Base-by-base conservation (phyloP, 37 sponge, comb jelly and placozoan species). In the Mnemiopsis leidyi region DNA sequence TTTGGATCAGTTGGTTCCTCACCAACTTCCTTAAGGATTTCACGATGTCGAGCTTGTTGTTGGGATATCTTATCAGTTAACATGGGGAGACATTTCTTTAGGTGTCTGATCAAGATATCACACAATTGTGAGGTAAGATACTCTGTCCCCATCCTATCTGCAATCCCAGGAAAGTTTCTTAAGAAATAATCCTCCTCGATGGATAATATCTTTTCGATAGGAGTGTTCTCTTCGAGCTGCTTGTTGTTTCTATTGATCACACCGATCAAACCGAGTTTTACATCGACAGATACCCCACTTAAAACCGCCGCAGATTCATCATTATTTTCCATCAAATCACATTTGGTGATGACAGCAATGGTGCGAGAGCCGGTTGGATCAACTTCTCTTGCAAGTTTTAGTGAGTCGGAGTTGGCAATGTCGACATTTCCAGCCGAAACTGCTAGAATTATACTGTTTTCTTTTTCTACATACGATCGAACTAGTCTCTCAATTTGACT, bases 401-500 rank as follows among this genome's bases (percentile, higher is more conserved):
- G 93, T 0, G 99, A 94, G 40, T 97, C 99, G 0, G 96, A 96
- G 24, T 97, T 97, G 38, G 99, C 97, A 3, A 98, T 94, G 71
- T 98, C 99, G 32, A 95, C 95, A 93, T 98, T 98, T 30, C 97
- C 99, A 31, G 97, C 94, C 36, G 95, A 94, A 33, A 98, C 97
- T 20, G 96, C 96, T n/a, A 98, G 94, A 21, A 98, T 98, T 69
- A 98, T 96, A 73, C 96, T 95, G 83, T 98, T 98, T n/a, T 97
- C 97, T 40, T 98, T 97, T 34, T 31, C 92, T 73, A 98, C 96
- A 93, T 96, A 98, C 30, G 92, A 76, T 28, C 93, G 29, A 20
- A 96, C 75, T 85, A 98, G 95, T 30, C 77, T 93, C 18, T 95
- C 83, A 0, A 96, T 95, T 76, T 95, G 96, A 16, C 76, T 48